phyloP scores from a whole-genome alignment of 2,888 invertebrate genomes.

The Papilio elwesi region DNA sequence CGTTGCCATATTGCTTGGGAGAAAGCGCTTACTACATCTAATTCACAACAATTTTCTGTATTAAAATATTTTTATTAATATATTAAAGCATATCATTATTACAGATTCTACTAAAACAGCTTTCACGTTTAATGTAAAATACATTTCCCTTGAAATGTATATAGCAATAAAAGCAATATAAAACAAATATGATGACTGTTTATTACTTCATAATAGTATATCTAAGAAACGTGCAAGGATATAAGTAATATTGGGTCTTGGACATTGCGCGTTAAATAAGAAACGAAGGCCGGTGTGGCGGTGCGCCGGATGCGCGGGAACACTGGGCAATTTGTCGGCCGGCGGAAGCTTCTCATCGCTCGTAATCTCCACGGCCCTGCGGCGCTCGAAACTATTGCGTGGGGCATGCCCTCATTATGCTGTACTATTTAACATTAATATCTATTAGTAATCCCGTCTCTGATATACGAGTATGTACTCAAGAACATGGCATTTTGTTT shows the following conservation, averaged over 20 bases:
- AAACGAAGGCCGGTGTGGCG: constrained; percentile 40
- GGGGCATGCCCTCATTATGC: constrained; percentile 29
- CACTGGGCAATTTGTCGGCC: constrained; percentile 65
- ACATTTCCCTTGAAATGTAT: constrained; percentile 9
- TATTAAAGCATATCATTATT: no score
- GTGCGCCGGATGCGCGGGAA: constrained; percentile 35
- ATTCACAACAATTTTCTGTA: no score
- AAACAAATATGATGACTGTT: constrained; percentile 18
- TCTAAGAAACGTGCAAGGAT: constrained; percentile 16
- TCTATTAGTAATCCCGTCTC: constrained; percentile 31
- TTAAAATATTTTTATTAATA: no score
- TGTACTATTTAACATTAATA: constrained; percentile 29
- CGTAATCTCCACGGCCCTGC: constrained; percentile 61
- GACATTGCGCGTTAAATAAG: constrained; percentile 35
- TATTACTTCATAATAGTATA: constrained; percentile 32
- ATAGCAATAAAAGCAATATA: neutral
- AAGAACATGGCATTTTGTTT: neutral
- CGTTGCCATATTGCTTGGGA: no score
- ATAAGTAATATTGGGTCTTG: constrained; percentile 36
- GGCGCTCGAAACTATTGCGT: constrained; percentile 46
- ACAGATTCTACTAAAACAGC: neutral
- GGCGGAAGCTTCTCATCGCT: constrained; percentile 72
- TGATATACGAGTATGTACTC: neutral
- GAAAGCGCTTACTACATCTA: no score
- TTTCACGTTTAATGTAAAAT: neutral